Evolutionary conservation across 2,113 vertebrate genomes (phyloP), one percentile per base, ranked within the genome.

Genomic region (Ariopsis seemanni): DNA sequence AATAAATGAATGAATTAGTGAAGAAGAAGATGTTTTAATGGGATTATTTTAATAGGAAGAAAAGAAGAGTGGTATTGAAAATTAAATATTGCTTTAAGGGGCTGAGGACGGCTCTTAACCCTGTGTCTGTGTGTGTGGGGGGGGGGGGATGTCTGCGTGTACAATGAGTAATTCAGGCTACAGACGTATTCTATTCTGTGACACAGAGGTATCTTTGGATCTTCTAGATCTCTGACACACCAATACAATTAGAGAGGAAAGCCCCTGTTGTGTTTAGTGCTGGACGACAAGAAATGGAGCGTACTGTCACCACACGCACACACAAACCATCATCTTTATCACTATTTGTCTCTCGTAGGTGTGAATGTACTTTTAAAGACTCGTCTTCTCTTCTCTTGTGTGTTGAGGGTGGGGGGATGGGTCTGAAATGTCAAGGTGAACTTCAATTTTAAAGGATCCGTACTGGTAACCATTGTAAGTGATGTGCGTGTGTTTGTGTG

Each of bases 221-320:
- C 79, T 82, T 79, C 50, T 85, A 27, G 50, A 75, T 67, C 77
- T 52, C 77, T 86, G 84, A 82, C 83, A 88, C 77, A 42, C 11
- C 42, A 22, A 82, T 75, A 69, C 84, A 88, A 82, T 88, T 82
- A 85, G 78, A 42, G 30, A 85, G 77, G 78, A 85, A 85, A 82
- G 78, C 77, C 87, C 83, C 83, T 60, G 69, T 65, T 85, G 74
- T 53, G 85, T 74, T 74, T 85, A 65, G 65, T 50, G 72, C 72
- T 75, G 72, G 72, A 75, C 48, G 20, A 75, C 72, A 52, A 50
- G 72, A 50, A 75, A 20, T 25, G 20, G 72, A 75, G 72, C 50
- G 72, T 52, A 50, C 71, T 74, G 42, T 50, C 42, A 50, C 48
- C 30, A 18, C 69, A 72, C 67, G 6, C 18, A 75, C 69, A 58